These are phyloP conservation scores for Australoheros scitulus DNA, from an alignment of 2,113 vertebrate species.

Conservation along the genomic window DNA sequence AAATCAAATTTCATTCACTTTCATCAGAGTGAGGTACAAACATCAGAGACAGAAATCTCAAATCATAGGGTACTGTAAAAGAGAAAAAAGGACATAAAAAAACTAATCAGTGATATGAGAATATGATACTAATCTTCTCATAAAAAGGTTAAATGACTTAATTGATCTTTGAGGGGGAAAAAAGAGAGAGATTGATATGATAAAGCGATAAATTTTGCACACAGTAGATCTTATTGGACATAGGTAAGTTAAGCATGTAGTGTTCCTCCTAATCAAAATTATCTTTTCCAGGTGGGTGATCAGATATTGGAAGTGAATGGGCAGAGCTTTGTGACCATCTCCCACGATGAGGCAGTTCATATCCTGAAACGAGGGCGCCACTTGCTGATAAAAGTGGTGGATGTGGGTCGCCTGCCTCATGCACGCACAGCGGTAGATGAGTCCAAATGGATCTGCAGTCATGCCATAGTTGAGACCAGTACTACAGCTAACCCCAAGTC, in stretches of 20 bases:
- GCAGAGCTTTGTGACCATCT: conserved; percentile 87
- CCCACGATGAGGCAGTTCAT: conserved; percentile 91
- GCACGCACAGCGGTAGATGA: conserved; percentile 89
- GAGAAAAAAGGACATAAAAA: no score
- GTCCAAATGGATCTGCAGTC: conserved; percentile 88
- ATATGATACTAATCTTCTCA: no score
- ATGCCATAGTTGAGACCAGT: conserved; percentile 79
- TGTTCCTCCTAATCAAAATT: background rate
- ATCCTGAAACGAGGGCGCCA: conserved; percentile 87
- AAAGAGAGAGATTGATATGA: no score
- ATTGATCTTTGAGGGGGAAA: no score
- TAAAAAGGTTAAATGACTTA: no score
- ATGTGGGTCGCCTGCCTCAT: conserved; percentile 91
- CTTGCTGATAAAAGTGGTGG: conserved; percentile 90
- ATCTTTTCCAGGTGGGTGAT: conserved; percentile 87
- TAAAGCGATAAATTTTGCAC: no score
- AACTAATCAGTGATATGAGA: no score
- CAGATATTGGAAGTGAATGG: conserved; percentile 94
- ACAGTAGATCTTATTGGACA: background rate
- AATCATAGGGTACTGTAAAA: no score
- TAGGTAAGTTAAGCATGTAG: background rate
- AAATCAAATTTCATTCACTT: no score
- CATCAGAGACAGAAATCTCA: no score
- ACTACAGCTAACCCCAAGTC: conserved; percentile 36
- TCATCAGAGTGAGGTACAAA: no score